A percentile compares a stretch with the other conserved stretches of the same genome.
These are phyloP conservation scores for Ligdia adustata DNA, from an alignment of 2,888 invertebrate species.

Conservation along the genomic window DNA sequence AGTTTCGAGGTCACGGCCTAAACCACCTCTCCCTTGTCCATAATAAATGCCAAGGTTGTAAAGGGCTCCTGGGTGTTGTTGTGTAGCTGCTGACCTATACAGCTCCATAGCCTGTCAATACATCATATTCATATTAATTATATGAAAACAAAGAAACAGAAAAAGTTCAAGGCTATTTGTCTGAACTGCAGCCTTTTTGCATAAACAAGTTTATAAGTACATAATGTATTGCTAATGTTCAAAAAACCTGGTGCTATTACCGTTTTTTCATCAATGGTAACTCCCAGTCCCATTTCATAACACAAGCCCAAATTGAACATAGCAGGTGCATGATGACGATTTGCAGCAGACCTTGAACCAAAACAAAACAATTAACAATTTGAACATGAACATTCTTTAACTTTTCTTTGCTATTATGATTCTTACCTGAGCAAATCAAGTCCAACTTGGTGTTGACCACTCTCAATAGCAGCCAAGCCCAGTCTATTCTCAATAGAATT, in stretches of 20 bases:
- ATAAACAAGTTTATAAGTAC: no score
- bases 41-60: slow-evolving; percentile 89
- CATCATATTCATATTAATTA: no score
- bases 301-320: slow-evolving; percentile 88
- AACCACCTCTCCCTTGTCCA: slow-evolving; percentile 86
- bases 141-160: no score
- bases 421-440: slow-evolving; percentile 81
- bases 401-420: no score
- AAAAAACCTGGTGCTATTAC: no score
- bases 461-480: slow-evolving; percentile 84
- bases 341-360: slow-evolving; percentile 77
- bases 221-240: no score
- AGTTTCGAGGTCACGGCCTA: slow-evolving; percentile 71
- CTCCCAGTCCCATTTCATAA: slow-evolving; percentile 87
- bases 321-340: slow-evolving; percentile 84
- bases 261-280: slow-evolving; percentile 81
- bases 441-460: slow-evolving; percentile 79
- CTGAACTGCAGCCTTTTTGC: no score
- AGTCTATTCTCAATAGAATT: slow-evolving; percentile 85
- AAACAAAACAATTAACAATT: background rate
- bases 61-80: slow-evolving; percentile 86
- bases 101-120: slow-evolving; percentile 86
- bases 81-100: slow-evolving; percentile 85
- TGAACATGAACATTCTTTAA: background rate
- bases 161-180: no score